Base-by-base conservation (phyloP, 2,888 invertebrate species). In the Lacanobia wlatinum region DNA sequence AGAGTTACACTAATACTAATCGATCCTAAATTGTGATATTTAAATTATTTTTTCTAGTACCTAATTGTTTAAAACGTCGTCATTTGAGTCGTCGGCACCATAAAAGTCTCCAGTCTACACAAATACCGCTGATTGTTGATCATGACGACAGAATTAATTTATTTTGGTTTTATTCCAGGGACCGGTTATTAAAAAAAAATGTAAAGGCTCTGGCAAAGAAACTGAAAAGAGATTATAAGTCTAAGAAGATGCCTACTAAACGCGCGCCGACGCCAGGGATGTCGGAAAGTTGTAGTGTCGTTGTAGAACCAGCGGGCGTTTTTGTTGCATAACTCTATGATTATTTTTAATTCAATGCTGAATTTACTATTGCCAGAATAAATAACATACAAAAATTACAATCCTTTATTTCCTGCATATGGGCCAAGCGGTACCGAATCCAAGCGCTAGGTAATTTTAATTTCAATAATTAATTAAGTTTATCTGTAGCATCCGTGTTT, bases 251-350 rank as follows among this genome's bases (percentile, higher is more conserved):
- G 2, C 23, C 73, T 4, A 68, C 69, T 21, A 90, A 85, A 66
- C 28, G 75, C 10, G 48, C 60, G 5, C 83, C 77, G 8, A 73
- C 78, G 0, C 75, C 86, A 38, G 89, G 88, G 6, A 78, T 82
- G 2, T 84, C 90, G 6, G 88, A 95, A 78, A 94, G 89, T 69
- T 94, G 94, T 78, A 94, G 92, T 76, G 90, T 94, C 14, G 72
- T 94, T 34, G 91, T 93, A 9, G 91, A 90, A 84, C 89, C 90
- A 10, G 93, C 93, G 40, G 94, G 94, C 21, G 87, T 94, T 28
- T 93, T 90, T 83, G 93, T 94, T 79, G 91, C 89, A 62, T 94
- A 83, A 40, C 2, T 34, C 43, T 60, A 53, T 46, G 34, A 9
- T 12, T 64, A 16, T 46, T 21, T 52, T 43, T 12, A 16, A 14